phyloP scores from a whole-genome alignment of 2,797 vertebrate species.

The Hafferia zeledoni region DNA sequence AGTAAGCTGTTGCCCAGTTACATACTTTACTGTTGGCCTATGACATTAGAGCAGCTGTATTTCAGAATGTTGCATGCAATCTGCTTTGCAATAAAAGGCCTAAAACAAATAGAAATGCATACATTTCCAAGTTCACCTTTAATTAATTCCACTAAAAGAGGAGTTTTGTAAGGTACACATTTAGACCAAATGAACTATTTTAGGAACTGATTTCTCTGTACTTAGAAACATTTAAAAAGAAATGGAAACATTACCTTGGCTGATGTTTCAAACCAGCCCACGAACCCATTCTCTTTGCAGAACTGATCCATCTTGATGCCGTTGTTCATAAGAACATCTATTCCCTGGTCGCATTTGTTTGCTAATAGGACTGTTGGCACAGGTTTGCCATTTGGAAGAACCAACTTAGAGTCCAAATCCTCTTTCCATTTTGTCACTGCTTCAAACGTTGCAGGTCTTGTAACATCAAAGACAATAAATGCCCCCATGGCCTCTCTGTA shows the following conservation, averaged over 20 bases:
- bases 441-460: conserved; percentile 92
- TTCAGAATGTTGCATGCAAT: neutral
- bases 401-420: conserved; percentile 96
- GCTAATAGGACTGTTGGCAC: conserved; percentile 93
- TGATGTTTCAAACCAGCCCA: conserved; percentile 96
- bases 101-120: neutral
- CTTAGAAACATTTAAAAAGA: neutral
- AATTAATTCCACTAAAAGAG: neutral
- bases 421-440: conserved; percentile 97
- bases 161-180: neutral
- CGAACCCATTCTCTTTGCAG: conserved; percentile 95
- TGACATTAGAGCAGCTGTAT: neutral
- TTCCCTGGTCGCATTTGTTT: conserved; percentile 96
- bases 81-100: neutral
- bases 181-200: neutral
- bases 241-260: conserved; percentile 86
- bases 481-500: conserved; percentile 98
- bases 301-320: conserved; percentile 95
- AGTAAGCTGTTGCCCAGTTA: neutral
- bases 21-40: neutral
- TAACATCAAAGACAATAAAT: conserved; percentile 95
- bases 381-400: conserved; percentile 88
- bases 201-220: neutral
- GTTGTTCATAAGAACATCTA: conserved; percentile 86
- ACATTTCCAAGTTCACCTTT: neutral